Base-by-base conservation (phyloP, 2,888 invertebrate genomes). In the Neuroscelio doddi region DNA sequence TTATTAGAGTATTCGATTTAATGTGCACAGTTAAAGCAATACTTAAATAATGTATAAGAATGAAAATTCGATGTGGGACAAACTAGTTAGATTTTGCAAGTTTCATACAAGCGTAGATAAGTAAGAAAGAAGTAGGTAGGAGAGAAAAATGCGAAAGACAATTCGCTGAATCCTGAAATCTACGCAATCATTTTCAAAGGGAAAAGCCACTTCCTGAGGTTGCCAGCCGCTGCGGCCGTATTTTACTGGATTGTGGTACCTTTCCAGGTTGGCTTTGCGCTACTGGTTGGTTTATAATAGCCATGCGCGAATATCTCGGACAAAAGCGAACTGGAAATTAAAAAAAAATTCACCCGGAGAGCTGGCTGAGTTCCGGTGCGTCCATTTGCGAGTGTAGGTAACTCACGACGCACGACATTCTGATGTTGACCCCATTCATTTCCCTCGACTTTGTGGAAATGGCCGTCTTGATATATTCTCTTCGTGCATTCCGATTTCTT, bases 351-450 rank as follows among this genome's bases (percentile, higher is more conserved):
- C 67, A 57, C 49, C 67, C 64, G 65, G 64, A 63, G 69, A 71
- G 69, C 69, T 71, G 69, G 69, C 69, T 59, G 65, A 69, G 68
- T 71, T 71, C 71, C 71, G 71, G 58, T 58, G 65, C 64, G 62
- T 62, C 66, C 58, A 57, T 64, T 57, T 47, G 53, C 26, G 51
- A 47, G 50, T 36, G 62, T 51, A 42, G 52, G 32, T 42, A 53
- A 57, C 53, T 34, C 51, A 53, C 53, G 58, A 58, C 58, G 58
- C 64, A 53, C 58, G 64, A 64, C 64, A 64, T 58, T 64, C 49
- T 58, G 64, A 64, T 55, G 64, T 58, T 58, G 52, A 64, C 64
- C 57, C 64, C 64, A 64, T 64, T 64, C 52, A 57, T 64, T 64
- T 57, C 55, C 46, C 52, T 24, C 63, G 51, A 34, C 34, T 17